Evolutionary conservation across 2,888 invertebrate species (phyloP), one percentile per base, ranked within the genome.

Genomic region (Microctonus brassicae): DNA sequence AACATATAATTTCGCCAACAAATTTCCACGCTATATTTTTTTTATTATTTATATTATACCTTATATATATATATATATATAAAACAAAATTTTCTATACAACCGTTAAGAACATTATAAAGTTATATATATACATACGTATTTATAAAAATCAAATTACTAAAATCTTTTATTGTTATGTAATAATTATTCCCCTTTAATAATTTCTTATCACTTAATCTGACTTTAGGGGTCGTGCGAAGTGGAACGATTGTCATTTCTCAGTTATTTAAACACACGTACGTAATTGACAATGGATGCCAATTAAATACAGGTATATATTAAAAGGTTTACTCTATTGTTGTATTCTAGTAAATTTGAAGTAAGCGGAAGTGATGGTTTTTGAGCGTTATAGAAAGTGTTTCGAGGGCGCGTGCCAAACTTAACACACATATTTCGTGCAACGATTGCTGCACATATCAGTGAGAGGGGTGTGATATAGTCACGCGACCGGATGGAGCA

Each of bases 401-500:
- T n/a, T n/a, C n/a, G 79, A 73, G 79, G 80, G 80, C 79, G 81
- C 77, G 77, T 75, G 76, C 76, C 75, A 69, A 47, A 60, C 63
- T n/a, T 47, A 42, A 63, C 63, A 42, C 47, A 47, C 17, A 39
- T 47, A 47, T 47, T 47, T 47, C 47, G 47, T 47, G 47, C 47
- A 47, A 47, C 47, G 47, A 47, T 47, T 47, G n/a, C 13, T 47
- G n/a, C 13, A 52, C 71, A 73, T 63, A 55, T 72, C 53, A 20
- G n/a, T 29, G 53, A 36, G 20, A 53, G 24, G 71, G 61, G 60
- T 55, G 69, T 65, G 73, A 69, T 69, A 39, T 39, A 74, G 77
- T 77, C 87, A 87, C 87, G 87, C 83, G 87, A 84, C 86, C 86
- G 87, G 87, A 87, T 84, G 82, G 76, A 84, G 83, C 82, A 80